Evolutionary conservation across 2,888 invertebrate genomes (phyloP).

Genomic region (Baronia brevicornis): DNA sequence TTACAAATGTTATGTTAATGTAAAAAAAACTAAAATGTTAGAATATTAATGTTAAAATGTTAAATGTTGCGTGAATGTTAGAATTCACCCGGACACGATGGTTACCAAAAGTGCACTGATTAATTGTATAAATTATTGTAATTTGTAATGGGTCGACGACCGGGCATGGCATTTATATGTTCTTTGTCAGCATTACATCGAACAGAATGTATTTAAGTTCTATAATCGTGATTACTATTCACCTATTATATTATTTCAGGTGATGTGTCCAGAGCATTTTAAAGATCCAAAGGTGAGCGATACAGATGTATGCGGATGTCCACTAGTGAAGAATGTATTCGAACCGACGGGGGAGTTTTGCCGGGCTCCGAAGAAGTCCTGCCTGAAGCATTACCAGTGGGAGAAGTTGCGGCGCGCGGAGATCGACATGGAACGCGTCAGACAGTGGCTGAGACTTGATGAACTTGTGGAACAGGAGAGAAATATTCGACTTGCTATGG

Average conservation of each 20-base stretch:
- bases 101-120: no score
- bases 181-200: no score
- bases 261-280: constrained; percentile 97
- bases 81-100: no score
- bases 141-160: no score
- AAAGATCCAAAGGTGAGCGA: constrained; percentile 94
- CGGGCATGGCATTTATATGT: no score
- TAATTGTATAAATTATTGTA: no score
- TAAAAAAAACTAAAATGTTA: no score
- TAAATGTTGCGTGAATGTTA: no score
- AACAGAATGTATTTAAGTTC: no score
- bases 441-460: constrained; percentile 95
- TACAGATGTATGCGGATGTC: constrained; percentile 94
- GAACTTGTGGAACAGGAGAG: constrained; percentile 96
- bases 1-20: no score
- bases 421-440: constrained; percentile 94
- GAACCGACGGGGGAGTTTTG: constrained; percentile 91
- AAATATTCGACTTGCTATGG: constrained; percentile 83
- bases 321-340: constrained; percentile 89
- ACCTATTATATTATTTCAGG: constrained; percentile 38
- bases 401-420: constrained; percentile 95
- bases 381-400: constrained; percentile 95
- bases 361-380: constrained; percentile 89
- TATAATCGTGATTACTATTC: no score
- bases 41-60: no score